phyloP scores from a whole-genome alignment of 2,797 vertebrate genomes.

The Crotalus adamanteus region DNA sequence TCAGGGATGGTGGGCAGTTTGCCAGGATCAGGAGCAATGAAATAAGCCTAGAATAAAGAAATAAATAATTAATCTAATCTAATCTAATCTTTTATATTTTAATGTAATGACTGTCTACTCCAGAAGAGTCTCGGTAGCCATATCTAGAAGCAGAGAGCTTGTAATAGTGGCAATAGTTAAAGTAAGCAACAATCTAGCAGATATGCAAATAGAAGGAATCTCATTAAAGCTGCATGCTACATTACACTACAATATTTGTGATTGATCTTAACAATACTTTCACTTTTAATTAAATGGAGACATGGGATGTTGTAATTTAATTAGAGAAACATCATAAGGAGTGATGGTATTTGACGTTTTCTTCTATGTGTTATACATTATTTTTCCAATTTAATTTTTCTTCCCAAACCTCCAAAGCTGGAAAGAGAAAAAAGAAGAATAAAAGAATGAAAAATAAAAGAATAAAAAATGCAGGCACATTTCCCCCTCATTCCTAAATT shows the following conservation, averaged over 20 bases:
- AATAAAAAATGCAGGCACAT: neutral
- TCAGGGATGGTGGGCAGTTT: conserved; percentile 88
- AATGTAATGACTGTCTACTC: neutral
- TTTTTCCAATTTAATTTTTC: neutral
- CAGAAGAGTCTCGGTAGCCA: neutral
- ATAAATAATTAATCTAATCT: neutral
- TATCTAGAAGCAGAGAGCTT: neutral
- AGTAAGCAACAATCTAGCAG: neutral
- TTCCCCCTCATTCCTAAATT: neutral
- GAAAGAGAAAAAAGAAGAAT: neutral
- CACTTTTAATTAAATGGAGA: neutral
- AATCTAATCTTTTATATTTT: neutral
- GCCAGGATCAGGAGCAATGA: conserved; percentile 81
- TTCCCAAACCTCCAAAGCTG: neutral
- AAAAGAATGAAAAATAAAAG: neutral
- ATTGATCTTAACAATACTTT: neutral
- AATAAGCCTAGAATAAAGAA: conserved; percentile 74
- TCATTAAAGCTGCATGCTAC: neutral
- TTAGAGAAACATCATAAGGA: neutral
- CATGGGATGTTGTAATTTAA: neutral
- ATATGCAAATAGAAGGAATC: neutral
- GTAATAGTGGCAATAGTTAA: neutral
- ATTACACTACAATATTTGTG: neutral
- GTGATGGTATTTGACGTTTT: neutral
- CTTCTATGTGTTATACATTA: neutral